Base-by-base conservation (phyloP, 2,888 invertebrate genomes). In the Saturnia pavonia region DNA sequence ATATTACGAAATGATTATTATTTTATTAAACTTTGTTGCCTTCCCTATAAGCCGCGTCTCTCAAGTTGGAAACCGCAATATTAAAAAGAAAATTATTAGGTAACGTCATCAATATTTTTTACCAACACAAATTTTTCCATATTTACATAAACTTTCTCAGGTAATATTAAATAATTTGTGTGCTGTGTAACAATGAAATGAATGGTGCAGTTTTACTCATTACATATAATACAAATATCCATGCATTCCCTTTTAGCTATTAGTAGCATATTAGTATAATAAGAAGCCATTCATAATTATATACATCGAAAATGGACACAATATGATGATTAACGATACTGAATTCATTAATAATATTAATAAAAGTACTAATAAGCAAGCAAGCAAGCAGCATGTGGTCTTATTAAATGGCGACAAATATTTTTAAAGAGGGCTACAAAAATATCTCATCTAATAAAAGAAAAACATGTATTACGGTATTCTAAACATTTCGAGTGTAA, bases 221-320 rank as follows among this genome's bases (percentile, higher is more conserved):
- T 14, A 60, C 27, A 14, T 14, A 27, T 60, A 60, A 60, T 60
- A 25, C 6, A 11, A 22, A 54, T 22, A 54, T 22, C 25, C 25
- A 16, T 57, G 19, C 25, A 25, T 60, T 65, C 51, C 16, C 6
- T 68, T 27, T 48, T 68, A 60, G 8, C 40, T 0, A 43, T 45
- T 68, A 68, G 25, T 48, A 68, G n/a, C 68, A 42, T 27, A 60
- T 60, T 27, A 60, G 27, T 27, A 27, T 25, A 25, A 25, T 8
- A 25, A 60, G 57, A 25, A 60, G 27, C 25, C 14, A 60, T 60
- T 60, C 27, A 60, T 60, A 60, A 54, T 51, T 51, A 51, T 51
- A n/a, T n/a, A 51, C 51, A 51, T 0, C 8, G 48, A 48, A 4
- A 54, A 22, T 22, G 54, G 7, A 12, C 14, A 43, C 43, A 43